Evolutionary conservation across 2,113 vertebrate species (phyloP).

Genomic region (Pelobates fuscus): DNA sequence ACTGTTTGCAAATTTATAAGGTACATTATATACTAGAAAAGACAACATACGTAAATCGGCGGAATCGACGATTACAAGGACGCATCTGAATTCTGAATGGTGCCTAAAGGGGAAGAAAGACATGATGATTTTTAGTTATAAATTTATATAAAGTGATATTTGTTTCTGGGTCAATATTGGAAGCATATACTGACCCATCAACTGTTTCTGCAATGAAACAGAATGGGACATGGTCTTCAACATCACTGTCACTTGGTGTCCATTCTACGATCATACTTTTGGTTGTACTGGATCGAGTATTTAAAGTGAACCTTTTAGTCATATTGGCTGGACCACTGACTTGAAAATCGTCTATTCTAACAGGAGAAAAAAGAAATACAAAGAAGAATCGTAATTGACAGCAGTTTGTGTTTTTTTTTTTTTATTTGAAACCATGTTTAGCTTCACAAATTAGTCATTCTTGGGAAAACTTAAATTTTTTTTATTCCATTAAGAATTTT

Average conservation of each 20-base stretch:
- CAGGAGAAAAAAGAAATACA: slow-evolving; percentile 12
- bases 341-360: slow-evolving; percentile 67
- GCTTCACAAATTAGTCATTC: too few species aligned
- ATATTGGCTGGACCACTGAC: slow-evolving; percentile 66
- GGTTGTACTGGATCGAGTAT: slow-evolving; percentile 8
- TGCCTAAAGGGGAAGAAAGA: slow-evolving; percentile 42
- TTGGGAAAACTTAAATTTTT: too few species aligned
- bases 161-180: background rate
- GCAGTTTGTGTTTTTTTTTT: background rate
- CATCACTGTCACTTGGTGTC: slow-evolving; percentile 57
- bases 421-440: background rate
- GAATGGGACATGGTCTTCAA: slow-evolving; percentile 55
- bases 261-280: slow-evolving; percentile 56
- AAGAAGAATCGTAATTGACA: background rate
- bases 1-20: too few species aligned
- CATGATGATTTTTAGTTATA: background rate
- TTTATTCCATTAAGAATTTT: too few species aligned
- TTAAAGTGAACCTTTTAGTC: slow-evolving; percentile 56
- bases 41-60: background rate
- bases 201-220: slow-evolving; percentile 70
- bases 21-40: background rate
- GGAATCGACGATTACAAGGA: slow-evolving; percentile 52
- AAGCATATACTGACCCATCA: slow-evolving; percentile 52
- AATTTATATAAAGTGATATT: too few species aligned
- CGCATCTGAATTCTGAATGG: slow-evolving; percentile 68